A percentile compares a stretch with the other conserved stretches of the same genome.
Evolutionary conservation across 2,113 vertebrate genomes (phyloP).

Genomic region (Calyptomena viridis): DNA sequence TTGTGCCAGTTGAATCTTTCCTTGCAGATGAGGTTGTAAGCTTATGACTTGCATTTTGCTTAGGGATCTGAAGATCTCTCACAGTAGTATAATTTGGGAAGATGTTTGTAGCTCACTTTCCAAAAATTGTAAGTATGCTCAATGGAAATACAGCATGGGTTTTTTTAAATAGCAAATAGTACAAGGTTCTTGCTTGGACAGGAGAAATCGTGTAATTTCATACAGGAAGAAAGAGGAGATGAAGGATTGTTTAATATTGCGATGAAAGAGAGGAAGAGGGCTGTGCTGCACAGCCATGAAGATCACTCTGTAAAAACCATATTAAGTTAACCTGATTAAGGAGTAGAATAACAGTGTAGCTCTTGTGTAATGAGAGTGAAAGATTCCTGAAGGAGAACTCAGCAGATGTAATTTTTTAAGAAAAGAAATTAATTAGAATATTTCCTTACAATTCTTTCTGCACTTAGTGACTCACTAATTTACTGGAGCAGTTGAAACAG

Average conservation of each 20-base stretch:
- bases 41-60: neutral
- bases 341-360: constrained; percentile 4
- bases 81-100: neutral
- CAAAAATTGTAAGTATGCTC: neutral
- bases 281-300: neutral
- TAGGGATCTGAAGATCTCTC: neutral
- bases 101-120: neutral
- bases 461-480: neutral
- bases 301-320: neutral
- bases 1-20: neutral
- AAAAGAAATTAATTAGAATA: neutral
- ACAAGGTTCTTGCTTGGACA: neutral
- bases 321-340: constrained; percentile 28
- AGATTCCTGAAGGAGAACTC: neutral
- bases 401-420: neutral
- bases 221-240: neutral
- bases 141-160: neutral
- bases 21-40: neutral
- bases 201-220: neutral
- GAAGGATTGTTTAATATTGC: constrained; percentile 21
- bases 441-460: neutral
- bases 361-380: neutral
- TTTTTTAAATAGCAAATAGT: neutral
- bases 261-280: constrained; percentile 1
- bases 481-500: neutral